Evolutionary conservation across 2,113 vertebrate species (phyloP).

Genomic region (Chauna torquata): DNA sequence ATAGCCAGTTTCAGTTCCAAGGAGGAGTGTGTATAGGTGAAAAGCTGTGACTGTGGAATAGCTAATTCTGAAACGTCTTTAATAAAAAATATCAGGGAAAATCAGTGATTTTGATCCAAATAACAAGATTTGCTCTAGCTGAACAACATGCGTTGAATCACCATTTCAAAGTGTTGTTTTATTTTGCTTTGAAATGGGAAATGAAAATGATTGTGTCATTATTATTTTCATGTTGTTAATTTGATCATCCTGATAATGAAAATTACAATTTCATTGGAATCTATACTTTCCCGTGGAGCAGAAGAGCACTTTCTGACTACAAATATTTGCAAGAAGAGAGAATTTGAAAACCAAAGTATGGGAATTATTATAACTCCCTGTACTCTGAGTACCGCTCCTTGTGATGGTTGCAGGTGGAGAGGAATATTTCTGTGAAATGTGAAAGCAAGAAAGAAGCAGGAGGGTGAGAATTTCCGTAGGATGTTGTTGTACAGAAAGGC

Average conservation of each 20-base stretch:
- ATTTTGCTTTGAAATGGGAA: conserved; percentile 24
- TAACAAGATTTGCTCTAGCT: not conserved
- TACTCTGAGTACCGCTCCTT: not conserved
- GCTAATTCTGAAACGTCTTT: not conserved
- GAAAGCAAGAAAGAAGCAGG: conserved; percentile 15
- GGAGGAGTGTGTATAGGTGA: not conserved
- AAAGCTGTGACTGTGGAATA: not conserved
- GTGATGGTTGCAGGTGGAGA: not conserved
- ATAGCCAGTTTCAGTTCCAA: not conserved
- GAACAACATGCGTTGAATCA: conserved; percentile 19
- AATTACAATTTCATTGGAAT: not conserved
- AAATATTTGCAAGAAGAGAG: not conserved
- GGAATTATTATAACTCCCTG: not conserved
- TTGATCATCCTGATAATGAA: conserved; percentile 33
- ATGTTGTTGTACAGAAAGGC: conserved; percentile 36
- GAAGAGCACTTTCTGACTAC: not conserved
- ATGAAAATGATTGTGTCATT: not conserved
- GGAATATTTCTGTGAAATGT: not conserved
- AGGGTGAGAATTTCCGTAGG: conserved; percentile 43
- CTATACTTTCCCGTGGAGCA: not conserved
- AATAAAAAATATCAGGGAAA: not conserved
- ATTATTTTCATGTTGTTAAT: conserved; percentile 19
- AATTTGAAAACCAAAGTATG: not conserved
- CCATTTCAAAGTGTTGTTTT: conserved; percentile 25
- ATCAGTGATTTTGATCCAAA: not conserved